Evolutionary conservation across 2,888 invertebrate species (phyloP).

Genomic region (Acanthosepion pharaonis): DNA sequence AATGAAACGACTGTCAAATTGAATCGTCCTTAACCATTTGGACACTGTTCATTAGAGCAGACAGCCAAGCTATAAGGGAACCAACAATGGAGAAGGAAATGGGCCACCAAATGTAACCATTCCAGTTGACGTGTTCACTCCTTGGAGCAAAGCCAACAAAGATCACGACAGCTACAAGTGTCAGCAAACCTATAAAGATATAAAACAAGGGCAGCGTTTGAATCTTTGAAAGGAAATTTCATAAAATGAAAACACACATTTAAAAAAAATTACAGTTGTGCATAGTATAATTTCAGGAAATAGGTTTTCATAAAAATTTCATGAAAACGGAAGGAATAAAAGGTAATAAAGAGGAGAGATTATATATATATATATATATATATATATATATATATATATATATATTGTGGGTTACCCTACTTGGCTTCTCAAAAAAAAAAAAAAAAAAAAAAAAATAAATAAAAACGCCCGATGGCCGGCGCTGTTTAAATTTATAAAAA

Average conservation of each 20-base stretch:
- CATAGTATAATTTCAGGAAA: no score
- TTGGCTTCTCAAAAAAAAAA: no score
- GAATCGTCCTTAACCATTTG: background rate
- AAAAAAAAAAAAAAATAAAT: no score
- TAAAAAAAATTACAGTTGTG: no score
- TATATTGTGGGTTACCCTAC: no score
- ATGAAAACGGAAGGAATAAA: no score
- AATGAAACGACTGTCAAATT: background rate
- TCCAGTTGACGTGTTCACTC: background rate
- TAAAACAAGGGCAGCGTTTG: background rate
- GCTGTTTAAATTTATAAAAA: no score
- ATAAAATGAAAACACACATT: background rate
- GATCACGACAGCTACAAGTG: background rate
- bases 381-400: no score
- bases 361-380: no score
- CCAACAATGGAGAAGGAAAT: background rate
- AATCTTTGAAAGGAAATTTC: background rate
- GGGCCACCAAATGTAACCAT: background rate
- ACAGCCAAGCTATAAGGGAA: conserved; percentile 21
- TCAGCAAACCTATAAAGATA: conserved; percentile 9
- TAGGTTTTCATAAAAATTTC: no score
- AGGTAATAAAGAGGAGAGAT: no score
- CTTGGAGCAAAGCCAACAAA: background rate
- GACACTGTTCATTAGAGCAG: conserved; percentile 33
- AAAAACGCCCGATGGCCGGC: no score